Conservation (phyloP, 2,797 vertebrate genomes). For the Eleutherodactylus coqui region DNA sequence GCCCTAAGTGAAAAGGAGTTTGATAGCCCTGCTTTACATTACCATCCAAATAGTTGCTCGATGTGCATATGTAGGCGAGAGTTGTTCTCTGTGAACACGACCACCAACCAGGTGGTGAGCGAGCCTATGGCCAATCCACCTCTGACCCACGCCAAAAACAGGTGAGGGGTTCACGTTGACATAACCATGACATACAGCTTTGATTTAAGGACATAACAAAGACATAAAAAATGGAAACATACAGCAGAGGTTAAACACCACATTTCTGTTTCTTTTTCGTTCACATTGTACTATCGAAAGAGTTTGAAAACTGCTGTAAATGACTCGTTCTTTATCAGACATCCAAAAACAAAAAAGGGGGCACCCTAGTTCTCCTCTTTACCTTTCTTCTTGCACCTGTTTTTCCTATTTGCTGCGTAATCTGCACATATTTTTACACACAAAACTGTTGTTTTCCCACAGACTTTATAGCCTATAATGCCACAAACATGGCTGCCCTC, state of each 20-base stretch:
- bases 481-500: background rate
- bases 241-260: background rate
- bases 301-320: no score
- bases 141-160: background rate
- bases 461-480: background rate
- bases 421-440: background rate
- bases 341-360: no score
- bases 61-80: no score
- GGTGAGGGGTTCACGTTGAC: background rate
- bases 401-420: background rate
- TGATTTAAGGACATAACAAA: conserved; percentile 9
- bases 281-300: background rate
- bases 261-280: background rate
- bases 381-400: background rate
- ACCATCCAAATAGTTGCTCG: no score
- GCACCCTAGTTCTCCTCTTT: no score
- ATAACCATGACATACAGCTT: background rate
- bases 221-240: background rate
- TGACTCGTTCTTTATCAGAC: no score
- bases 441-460: background rate
- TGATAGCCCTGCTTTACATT: no score
- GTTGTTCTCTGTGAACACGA: no score
- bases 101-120: no score
- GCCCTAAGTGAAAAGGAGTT: no score
- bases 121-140: no score